Conservation (phyloP, 2,113 vertebrate species). For the Microtus montanus region DNA sequence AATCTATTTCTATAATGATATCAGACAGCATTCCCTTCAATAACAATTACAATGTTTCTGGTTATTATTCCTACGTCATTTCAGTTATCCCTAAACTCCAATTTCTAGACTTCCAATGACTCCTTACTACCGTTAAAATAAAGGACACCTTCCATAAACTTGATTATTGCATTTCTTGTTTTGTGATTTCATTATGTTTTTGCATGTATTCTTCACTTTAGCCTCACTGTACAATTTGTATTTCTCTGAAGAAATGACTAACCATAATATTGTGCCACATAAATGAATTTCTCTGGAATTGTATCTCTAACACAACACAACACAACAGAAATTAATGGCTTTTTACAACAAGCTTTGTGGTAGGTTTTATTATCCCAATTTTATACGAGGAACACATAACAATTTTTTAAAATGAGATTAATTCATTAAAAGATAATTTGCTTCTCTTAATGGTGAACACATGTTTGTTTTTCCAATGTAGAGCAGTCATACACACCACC, state of each 20-base stretch:
- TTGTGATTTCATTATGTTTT: neutral
- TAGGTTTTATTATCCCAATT: conserved; percentile 74
- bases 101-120: neutral
- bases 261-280: neutral
- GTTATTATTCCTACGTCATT: neutral
- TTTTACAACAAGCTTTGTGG: conserved; percentile 71
- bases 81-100: neutral
- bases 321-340: neutral
- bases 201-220: neutral
- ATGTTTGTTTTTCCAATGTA: neutral
- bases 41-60: neutral
- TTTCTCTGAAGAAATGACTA: neutral
- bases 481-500: neutral
- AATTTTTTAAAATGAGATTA: neutral
- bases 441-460: neutral
- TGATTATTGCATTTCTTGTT: neutral
- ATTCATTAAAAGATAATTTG: neutral
- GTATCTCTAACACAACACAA: neutral
- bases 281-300: neutral
- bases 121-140: neutral
- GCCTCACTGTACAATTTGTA: neutral
- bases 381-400: conserved; percentile 65
- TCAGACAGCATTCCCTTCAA: neutral
- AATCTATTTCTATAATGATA: neutral
- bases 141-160: neutral